Evolutionary conservation across 2,113 vertebrate species (phyloP), one percentile per base, ranked within the genome.

Genomic region (Heteronetta atricapilla): DNA sequence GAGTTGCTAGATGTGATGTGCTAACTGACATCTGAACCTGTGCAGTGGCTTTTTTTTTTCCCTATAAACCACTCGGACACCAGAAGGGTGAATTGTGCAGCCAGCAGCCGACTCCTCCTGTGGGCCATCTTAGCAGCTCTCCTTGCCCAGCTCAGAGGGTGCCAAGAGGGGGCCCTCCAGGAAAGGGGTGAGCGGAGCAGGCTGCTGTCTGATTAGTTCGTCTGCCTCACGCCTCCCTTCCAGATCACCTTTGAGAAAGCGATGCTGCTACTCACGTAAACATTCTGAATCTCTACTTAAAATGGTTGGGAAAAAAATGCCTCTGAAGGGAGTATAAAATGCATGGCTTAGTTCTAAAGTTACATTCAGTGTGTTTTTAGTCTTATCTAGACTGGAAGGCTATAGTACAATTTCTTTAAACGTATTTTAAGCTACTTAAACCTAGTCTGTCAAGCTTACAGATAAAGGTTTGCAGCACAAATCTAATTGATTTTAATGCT

Each of bases 401-500:
- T 80, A 2, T 22, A 80, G 62, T 44, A 44, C 42, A 3, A 40
- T 76, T 93, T 82, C 52, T 69, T 75, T 36, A 18, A 21, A 13
- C 46, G 7, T 56, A 73, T 72, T 64, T 82, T 25, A 33, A 59
- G 36, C 62, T 59, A 68, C 26, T 89, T 94, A 62, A 82, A 60
- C 38, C 19, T 70, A 34, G 13, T 58, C 60, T 72, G 63, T 89
- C 20, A 33, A 48, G 84, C 76, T 89, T 72, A 26, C 48, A 80
- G 68, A 22, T 93, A 89, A 95, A 96, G 34, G 25, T 86, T 95
- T 94, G 50, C 46, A 85, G 55, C 60, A 91, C 22, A 67, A 86
- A 90, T 96, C 88, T 97, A 75, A 97, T 73, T 85, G 38, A 92
- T 87, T 96, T 89, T 95, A 95, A 95, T 98, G 59, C 85, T 96